Conservation (phyloP, 2,888 invertebrate genomes). For the Epistrophe grossulariae region DNA sequence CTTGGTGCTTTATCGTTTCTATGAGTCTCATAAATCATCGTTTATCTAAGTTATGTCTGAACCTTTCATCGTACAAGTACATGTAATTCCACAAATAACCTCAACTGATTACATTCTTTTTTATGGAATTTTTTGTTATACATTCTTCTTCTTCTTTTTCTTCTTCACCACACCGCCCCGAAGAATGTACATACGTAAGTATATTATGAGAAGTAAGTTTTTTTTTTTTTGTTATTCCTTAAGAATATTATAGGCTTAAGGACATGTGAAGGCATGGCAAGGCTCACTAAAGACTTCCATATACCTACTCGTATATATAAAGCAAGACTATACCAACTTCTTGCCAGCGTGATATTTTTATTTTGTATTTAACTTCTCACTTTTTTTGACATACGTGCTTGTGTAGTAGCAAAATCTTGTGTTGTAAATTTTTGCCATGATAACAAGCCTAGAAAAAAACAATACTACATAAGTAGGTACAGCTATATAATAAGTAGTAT, state of each 20-base stretch:
- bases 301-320: too few species aligned
- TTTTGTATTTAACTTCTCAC: slow-evolving; percentile 46
- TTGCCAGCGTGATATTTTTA: slow-evolving; percentile 33
- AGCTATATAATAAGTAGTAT: neutral
- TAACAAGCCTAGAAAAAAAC: slow-evolving; percentile 49
- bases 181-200: slow-evolving; percentile 3
- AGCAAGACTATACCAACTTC: slow-evolving; percentile 5
- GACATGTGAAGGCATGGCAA: slow-evolving; percentile 18
- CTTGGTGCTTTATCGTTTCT: slow-evolving; percentile 29
- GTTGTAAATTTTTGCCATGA: slow-evolving; percentile 48
- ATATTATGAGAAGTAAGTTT: slow-evolving; percentile 26
- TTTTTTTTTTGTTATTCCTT: slow-evolving; percentile 27
- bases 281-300: neutral
- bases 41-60: slow-evolving; percentile 54
- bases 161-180: neutral
- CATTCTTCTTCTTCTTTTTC: neutral
- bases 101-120: slow-evolving; percentile 48
- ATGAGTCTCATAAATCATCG: slow-evolving; percentile 54
- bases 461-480: neutral
- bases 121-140: slow-evolving; percentile 30
- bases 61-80: slow-evolving; percentile 42
- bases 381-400: slow-evolving; percentile 45
- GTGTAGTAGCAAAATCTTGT: slow-evolving; percentile 28
- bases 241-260: slow-evolving; percentile 27
- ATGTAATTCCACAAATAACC: slow-evolving; percentile 46